Evolutionary conservation across 1,140 invertebrate genomes (phyloP), one percentile per base, ranked within the genome.

Genomic region (Lasioglossum baleicum): DNA sequence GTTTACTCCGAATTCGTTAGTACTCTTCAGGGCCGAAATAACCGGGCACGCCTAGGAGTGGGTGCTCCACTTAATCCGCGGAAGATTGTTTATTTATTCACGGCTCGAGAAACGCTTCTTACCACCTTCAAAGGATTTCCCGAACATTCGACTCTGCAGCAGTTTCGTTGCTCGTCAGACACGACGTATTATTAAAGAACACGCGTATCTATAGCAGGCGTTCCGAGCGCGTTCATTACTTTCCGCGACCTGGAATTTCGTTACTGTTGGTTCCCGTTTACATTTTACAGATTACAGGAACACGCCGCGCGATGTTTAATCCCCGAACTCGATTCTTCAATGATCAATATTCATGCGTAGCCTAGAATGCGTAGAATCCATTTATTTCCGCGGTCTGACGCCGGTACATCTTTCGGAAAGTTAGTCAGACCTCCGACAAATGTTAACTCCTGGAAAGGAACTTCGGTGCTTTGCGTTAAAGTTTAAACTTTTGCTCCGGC

Each of bases 81-180:
- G 64, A 82, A 88, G 80, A 83, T 78, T 86, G 76, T 87, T 86
- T 87, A 88, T 86, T 88, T 88, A 88, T 88, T 85, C 85, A 83
- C 48, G 61, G 69, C 68, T 87, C 76, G 56, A 86, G 78, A 75
- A 80, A 75, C 48, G 66, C 87, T 82, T 64, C 80, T 85, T 86
- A 80, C 76, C 81, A 48, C 48, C 70, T 70, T 85, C 83, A 86
- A 86, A 86, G 84, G 83, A 86, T 83, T 5, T 65, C 73, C 17
- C 76, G 51, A 86, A 83, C 58, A 63, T 80, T 87, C 31, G 64
- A 53, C 70, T 78, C 81, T 79, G 74, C 75, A 79, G 68, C 67
- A 81, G 83, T 83, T 87, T 83, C 81, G 71, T 66, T 65, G 48
- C 74, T 75, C 48, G 61, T 58, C 66, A 61, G 69, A 22, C 51